Conservation (phyloP, 2,113 vertebrate species). For the Perognathus longimembris region DNA sequence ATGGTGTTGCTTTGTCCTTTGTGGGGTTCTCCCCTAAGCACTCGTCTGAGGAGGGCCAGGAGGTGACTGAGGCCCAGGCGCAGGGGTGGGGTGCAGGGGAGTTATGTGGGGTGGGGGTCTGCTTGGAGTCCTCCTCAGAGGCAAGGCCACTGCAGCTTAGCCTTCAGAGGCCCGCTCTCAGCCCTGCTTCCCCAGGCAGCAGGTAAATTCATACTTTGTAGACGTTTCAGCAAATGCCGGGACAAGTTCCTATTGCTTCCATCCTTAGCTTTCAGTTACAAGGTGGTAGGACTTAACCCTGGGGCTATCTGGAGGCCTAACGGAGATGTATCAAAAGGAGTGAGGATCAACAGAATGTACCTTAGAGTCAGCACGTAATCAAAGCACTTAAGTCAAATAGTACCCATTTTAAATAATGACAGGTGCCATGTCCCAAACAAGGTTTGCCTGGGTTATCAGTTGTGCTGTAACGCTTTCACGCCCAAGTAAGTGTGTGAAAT, state of each 20-base stretch:
- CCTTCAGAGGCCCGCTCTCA: background rate
- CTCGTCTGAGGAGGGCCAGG: background rate
- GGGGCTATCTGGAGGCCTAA: slow-evolving; percentile 15
- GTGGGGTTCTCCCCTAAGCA: background rate
- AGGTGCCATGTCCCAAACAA: background rate
- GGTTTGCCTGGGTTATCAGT: background rate
- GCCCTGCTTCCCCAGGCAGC: background rate
- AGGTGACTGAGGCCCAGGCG: too few species aligned
- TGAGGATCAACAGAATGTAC: background rate
- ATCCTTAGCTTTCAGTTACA: background rate
- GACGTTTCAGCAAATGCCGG: background rate
- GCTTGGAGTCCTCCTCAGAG: background rate
- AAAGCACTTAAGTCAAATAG: background rate
- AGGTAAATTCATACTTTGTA: background rate
- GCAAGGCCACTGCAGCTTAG: background rate
- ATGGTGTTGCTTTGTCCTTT: background rate
- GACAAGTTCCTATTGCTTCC: background rate
- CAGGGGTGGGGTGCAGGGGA: too few species aligned
- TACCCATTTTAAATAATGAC: background rate
- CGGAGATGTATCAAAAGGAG: background rate
- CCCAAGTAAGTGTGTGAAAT: slow-evolving; percentile 12
- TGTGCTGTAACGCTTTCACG: background rate
- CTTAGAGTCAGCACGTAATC: background rate
- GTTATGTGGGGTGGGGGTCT: too few species aligned
- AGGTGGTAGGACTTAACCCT: slow-evolving; percentile 32